phyloP scores from a whole-genome alignment of 2,888 invertebrate genomes.

The Sarcophaga variegata region DNA sequence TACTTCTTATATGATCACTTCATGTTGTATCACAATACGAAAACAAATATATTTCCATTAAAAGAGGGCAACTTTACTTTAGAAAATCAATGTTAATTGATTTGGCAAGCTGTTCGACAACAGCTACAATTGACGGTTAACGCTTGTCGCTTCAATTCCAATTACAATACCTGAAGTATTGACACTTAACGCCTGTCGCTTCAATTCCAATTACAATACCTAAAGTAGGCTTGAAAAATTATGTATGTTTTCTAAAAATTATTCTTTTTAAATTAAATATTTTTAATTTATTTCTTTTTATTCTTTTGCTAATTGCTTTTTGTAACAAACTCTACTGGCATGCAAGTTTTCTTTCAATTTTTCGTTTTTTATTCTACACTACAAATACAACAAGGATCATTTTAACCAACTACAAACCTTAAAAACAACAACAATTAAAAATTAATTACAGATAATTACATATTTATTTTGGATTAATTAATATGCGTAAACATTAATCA shows the following conservation, averaged over 20 bases:
- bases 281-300: background rate
- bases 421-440: background rate
- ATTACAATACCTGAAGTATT: background rate
- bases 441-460: background rate
- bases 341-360: background rate
- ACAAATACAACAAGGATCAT: background rate
- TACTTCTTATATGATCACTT: too few species aligned
- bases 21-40: too few species aligned
- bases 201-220: background rate
- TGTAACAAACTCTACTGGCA: background rate
- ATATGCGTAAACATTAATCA: background rate
- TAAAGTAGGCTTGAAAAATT: background rate
- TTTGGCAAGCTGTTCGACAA: too few species aligned
- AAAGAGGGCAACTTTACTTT: too few species aligned
- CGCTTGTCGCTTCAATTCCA: background rate
- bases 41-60: too few species aligned
- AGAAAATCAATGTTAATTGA: too few species aligned
- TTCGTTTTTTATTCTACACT: background rate
- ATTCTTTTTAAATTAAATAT: too few species aligned
- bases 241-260: background rate
- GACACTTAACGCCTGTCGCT: background rate
- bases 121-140: background rate
- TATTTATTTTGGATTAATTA: too few species aligned
- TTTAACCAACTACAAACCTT: background rate
- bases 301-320: background rate